Conservation (phyloP, 1,140 invertebrate species). For the Drosophila simulans region DNA sequence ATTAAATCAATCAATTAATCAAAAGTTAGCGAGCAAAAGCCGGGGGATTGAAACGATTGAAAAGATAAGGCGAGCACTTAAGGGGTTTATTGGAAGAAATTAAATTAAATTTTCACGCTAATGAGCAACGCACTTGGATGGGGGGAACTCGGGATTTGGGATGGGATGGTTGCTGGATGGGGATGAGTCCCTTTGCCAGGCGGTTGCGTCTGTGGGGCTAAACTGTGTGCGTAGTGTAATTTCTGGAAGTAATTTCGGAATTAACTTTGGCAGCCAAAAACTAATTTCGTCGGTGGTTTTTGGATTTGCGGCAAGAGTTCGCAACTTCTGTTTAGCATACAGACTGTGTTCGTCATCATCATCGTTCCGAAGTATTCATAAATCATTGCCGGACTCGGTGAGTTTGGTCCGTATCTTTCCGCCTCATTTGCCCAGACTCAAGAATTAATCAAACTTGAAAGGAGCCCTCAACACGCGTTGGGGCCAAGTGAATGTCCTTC, state of each 20-base stretch:
- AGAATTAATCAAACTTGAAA: constrained; percentile 54
- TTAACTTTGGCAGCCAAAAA: constrained; percentile 44
- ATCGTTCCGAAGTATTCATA: constrained; percentile 38
- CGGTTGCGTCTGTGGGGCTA: background rate
- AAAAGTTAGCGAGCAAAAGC: constrained; percentile 14
- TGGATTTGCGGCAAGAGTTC: constrained; percentile 42
- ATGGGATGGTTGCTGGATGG: too few relatives aligned
- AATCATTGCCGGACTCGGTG: constrained; percentile 36
- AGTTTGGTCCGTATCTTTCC: constrained; percentile 7
- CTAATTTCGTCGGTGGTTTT: constrained; percentile 33
- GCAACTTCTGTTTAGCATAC: background rate
- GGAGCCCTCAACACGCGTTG: background rate
- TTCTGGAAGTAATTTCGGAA: constrained; percentile 32
- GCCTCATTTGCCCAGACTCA: constrained; percentile 23
- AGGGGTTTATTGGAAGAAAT: constrained; percentile 38
- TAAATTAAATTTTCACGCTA: constrained; percentile 50
- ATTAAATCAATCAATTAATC: constrained; percentile 72
- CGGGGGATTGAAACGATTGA: background rate
- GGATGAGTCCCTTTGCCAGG: background rate
- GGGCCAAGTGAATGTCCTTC: background rate
- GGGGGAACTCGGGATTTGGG: background rate
- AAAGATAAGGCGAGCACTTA: constrained; percentile 9
- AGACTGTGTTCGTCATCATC: constrained; percentile 24
- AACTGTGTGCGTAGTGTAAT: constrained; percentile 16
- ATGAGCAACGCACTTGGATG: constrained; percentile 23